These are phyloP conservation scores for Cichlasoma orientale DNA, from an alignment of 2,797 vertebrate genomes.

Conservation along the genomic window DNA sequence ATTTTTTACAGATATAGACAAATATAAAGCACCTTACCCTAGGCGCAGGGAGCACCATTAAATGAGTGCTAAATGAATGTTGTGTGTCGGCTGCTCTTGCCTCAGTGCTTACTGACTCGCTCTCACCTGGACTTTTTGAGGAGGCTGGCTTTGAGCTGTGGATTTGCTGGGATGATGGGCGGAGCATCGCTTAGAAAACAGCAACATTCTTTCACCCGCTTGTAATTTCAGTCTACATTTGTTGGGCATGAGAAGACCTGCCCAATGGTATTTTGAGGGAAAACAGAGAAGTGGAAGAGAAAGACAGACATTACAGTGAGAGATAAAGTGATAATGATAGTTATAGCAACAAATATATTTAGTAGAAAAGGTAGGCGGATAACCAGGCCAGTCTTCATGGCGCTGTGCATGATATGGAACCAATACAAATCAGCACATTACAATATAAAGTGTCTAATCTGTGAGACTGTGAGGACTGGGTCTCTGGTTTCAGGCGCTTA, in stretches of 20 bases:
- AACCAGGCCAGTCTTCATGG: not conserved
- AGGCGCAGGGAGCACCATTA: not conserved
- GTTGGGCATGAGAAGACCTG: conserved; percentile 7
- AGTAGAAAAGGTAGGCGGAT: not conserved
- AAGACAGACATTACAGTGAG: not conserved
- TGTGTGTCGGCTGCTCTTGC: not conserved
- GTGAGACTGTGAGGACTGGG: not conserved
- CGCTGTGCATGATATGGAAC: not conserved
- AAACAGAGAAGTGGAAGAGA: not conserved
- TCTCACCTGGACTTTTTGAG: conserved; percentile 32
- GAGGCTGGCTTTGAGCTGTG: conserved; percentile 24
- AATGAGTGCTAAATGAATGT: not conserved
- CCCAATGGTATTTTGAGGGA: not conserved
- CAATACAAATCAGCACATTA: conserved; percentile 20
- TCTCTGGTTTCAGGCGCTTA: conserved; percentile 12
- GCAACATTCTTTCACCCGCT: not conserved
- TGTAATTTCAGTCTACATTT: not conserved
- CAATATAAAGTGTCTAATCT: conserved; percentile 9
- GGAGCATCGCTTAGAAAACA: conserved; percentile 21
- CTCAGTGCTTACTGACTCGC: not conserved
- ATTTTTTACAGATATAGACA: not conserved
- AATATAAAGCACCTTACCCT: conserved; percentile 55
- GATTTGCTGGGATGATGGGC: conserved; percentile 32
- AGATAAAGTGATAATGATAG: not conserved
- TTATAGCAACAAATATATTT: not conserved